These are phyloP conservation scores for Conger conger DNA, from an alignment of 2,113 vertebrate genomes.

Conservation along the genomic window DNA sequence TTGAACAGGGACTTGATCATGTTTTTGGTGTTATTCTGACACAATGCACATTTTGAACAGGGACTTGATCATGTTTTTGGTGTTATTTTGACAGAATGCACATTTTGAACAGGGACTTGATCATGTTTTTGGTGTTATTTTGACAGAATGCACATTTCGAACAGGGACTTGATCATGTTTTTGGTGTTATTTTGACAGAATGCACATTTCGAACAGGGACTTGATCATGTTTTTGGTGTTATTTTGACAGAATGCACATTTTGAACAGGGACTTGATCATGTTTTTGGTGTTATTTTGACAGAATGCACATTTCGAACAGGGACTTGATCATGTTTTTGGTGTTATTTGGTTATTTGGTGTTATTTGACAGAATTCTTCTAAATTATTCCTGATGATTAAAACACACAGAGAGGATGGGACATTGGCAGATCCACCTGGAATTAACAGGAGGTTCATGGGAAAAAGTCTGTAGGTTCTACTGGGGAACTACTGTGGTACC, in stretches of 20 bases:
- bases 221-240: background rate
- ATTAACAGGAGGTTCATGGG: no score
- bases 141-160: background rate
- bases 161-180: background rate
- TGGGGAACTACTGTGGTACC: no score
- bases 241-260: background rate
- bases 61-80: background rate
- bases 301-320: background rate
- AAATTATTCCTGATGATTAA: background rate
- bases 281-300: background rate
- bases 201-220: background rate
- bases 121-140: background rate
- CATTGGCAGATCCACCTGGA: no score
- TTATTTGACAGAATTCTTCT: background rate
- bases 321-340: background rate
- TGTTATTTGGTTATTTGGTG: no score
- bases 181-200: background rate
- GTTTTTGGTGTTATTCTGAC: background rate
- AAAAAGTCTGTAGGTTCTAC: no score
- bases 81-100: background rate
- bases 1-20: background rate
- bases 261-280: background rate
- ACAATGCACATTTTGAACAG: background rate
- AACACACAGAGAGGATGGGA: background rate
- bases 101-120: background rate